Conservation (phyloP, 2,797 vertebrate genomes). For the Monodelphis domestica region DNA sequence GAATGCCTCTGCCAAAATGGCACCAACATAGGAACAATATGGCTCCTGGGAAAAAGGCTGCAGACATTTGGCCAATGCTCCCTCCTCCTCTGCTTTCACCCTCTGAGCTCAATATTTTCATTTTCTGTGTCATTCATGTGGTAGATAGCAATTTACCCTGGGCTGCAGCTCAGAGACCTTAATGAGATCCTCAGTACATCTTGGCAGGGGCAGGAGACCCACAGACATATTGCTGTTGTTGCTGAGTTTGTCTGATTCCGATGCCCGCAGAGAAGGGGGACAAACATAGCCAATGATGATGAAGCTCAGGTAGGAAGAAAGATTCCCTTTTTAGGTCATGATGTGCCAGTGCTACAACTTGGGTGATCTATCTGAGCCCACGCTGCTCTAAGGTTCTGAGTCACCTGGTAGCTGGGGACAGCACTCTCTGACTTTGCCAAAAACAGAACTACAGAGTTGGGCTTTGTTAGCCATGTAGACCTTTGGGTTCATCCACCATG, state of each 20-base stretch:
- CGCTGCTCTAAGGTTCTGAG: neutral
- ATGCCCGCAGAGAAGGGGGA: slow-evolving; percentile 7
- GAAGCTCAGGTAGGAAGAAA: neutral
- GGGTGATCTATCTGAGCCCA: neutral
- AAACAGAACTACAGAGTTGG: neutral
- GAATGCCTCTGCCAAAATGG: neutral
- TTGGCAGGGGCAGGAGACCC: neutral
- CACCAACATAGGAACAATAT: neutral
- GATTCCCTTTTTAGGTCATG: neutral
- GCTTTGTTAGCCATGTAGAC: neutral
- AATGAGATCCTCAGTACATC: neutral
- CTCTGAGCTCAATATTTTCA: slow-evolving; percentile 19
- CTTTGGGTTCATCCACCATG: rapidly evolving
- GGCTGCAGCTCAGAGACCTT: neutral
- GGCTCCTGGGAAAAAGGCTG: slow-evolving; percentile 29
- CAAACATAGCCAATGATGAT: neutral
- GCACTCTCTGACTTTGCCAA: slow-evolving; percentile 26
- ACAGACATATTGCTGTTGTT: neutral
- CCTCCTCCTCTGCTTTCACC: slow-evolving; percentile 3
- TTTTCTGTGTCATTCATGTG: neutral
- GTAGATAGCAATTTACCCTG: neutral
- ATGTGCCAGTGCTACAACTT: neutral
- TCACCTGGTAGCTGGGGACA: neutral
- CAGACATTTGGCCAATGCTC: neutral
- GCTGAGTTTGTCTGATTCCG: neutral